phyloP scores from a whole-genome alignment of 2,888 invertebrate genomes.

The Empis livida region DNA sequence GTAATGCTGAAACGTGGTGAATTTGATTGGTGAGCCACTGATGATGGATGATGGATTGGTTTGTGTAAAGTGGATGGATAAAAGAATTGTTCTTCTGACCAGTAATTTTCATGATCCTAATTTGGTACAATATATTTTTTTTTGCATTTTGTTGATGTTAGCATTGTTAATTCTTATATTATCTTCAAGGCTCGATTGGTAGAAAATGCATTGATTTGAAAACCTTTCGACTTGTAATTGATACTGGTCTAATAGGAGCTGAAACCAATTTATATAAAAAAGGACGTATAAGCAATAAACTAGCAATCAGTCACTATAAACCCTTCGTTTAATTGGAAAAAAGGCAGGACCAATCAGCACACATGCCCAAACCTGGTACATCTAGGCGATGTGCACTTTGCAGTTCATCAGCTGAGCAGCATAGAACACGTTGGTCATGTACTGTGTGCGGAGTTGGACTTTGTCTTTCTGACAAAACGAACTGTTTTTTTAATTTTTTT shows the following conservation, averaged over 20 bases:
- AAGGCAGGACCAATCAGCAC: background rate
- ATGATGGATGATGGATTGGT: conserved; percentile 6
- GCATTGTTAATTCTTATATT: background rate
- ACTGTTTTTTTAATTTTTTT: no score
- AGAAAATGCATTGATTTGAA: background rate
- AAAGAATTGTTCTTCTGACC: background rate
- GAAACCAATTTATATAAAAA: background rate
- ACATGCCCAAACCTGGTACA: background rate
- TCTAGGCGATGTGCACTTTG: background rate
- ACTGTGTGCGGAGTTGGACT: no score
- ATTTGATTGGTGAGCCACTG: conserved; percentile 3
- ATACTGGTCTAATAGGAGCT: background rate
- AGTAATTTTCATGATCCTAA: conserved; percentile 1
- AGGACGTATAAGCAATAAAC: background rate
- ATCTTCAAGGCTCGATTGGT: background rate
- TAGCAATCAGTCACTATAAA: no score
- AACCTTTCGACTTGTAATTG: background rate
- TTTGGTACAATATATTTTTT: background rate
- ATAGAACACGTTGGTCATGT: no score
- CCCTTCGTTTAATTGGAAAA: no score
- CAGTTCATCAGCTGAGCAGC: background rate
- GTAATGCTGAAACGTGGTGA: conserved; percentile 1
- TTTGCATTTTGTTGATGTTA: conserved; percentile 3
- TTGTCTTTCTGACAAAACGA: no score
- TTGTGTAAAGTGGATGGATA: conserved; percentile 7